Percentiles rank a stretch among this genome's conserved stretches.
Conservation (phyloP, 2,113 vertebrate genomes). For the Microtus montanus region DNA sequence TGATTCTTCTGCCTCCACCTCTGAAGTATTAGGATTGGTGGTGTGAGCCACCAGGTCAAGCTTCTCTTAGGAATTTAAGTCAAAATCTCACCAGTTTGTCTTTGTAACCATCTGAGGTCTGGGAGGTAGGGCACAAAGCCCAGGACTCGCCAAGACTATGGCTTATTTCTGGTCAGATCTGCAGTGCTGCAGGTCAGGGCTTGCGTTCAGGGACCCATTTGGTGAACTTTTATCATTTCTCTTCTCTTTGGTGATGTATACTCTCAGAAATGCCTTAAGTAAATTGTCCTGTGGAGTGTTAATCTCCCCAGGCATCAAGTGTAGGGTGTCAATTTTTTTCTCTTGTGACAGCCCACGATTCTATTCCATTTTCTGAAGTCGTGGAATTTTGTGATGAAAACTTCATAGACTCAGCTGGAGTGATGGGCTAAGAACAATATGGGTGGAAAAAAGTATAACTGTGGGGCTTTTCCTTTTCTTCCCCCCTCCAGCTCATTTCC, state of each 20-base stretch:
- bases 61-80: slow-evolving; percentile 42
- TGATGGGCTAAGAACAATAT: slow-evolving; percentile 37
- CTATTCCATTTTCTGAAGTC: slow-evolving; percentile 54
- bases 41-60: not conserved
- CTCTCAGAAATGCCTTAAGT: slow-evolving; percentile 10
- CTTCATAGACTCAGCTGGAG: slow-evolving; percentile 39
- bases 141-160: not conserved
- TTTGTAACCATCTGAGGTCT: fast-evolving
- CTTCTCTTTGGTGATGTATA: slow-evolving; percentile 3
- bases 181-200: fast-evolving
- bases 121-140: not conserved
- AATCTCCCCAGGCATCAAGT: not conserved
- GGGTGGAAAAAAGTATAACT: slow-evolving; percentile 48
- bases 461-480: slow-evolving; percentile 21
- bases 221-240: not conserved
- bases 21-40: not conserved
- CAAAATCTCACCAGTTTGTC: slow-evolving; percentile 57
- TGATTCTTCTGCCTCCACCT: not conserved
- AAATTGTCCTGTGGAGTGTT: not conserved
- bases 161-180: not conserved
- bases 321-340: slow-evolving; percentile 20
- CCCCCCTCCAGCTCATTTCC: slow-evolving; percentile 49
- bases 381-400: slow-evolving; percentile 1
- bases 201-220: fast-evolving
- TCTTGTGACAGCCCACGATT: slow-evolving; percentile 8